Conservation (phyloP, 1,140 invertebrate genomes). For the Contarinia nasturtii region DNA sequence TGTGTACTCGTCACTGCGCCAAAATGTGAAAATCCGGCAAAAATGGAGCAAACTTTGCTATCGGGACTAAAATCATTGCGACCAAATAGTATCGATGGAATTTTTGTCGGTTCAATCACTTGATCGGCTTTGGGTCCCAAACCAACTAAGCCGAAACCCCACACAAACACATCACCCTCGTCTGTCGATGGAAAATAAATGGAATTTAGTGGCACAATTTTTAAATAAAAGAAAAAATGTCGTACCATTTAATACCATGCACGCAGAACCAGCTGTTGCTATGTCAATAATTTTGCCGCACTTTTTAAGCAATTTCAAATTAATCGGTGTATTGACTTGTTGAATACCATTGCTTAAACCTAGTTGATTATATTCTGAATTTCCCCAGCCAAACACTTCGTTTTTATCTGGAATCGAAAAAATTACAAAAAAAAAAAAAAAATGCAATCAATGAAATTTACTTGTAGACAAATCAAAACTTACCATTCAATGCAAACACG, state of each 20-base stretch:
- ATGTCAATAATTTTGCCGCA: constrained; percentile 64
- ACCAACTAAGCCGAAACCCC: constrained; percentile 86
- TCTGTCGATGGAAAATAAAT: constrained; percentile 7
- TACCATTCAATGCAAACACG: constrained; percentile 75
- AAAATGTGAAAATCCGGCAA: constrained; percentile 56
- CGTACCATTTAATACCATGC: constrained; percentile 62
- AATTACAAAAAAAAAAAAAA: not conserved
- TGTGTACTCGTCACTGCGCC: constrained; percentile 61
- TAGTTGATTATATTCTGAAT: constrained; percentile 84
- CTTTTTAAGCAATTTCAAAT: constrained; percentile 36
- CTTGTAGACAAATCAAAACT: not conserved
- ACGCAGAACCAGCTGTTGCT: constrained; percentile 72
- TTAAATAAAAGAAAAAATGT: constrained; percentile 4
- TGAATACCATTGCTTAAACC: constrained; percentile 20
- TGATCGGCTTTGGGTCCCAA: constrained; percentile 59
- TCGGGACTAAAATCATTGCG: constrained; percentile 59
- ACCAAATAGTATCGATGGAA: constrained; percentile 70
- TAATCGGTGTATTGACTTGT: constrained; percentile 48
- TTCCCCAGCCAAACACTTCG: constrained; percentile 93
- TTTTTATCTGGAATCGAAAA: constrained; percentile 50
- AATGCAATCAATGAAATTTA: not conserved
- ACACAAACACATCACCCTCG: constrained; percentile 62
- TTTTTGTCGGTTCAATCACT: constrained; percentile 38
- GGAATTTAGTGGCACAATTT: constrained; percentile 7
- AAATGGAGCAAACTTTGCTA: constrained; percentile 41